These are phyloP conservation scores for Sebastes diploproa DNA, from an alignment of 2,797 vertebrate species.

Conservation along the genomic window DNA sequence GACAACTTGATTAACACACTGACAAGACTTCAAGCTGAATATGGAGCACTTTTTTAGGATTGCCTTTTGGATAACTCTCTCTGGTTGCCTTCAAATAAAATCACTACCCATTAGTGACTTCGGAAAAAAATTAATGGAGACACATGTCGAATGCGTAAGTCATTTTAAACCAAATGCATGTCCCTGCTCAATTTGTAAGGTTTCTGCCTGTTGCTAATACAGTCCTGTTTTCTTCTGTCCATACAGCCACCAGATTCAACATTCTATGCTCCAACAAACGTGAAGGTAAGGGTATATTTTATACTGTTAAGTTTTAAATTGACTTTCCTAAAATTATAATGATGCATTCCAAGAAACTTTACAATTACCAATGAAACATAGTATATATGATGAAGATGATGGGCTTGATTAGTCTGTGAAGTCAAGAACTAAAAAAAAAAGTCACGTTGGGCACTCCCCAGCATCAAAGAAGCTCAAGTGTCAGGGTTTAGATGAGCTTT, in stretches of 20 bases:
- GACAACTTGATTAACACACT: slow-evolving; percentile 22
- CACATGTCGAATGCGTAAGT: slow-evolving; percentile 33
- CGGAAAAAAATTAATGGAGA: accelerated
- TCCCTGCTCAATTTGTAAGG: accelerated
- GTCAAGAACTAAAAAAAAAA: background rate
- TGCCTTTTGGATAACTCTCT: slow-evolving; percentile 49
- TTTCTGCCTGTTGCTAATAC: slow-evolving; percentile 2
- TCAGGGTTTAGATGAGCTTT: slow-evolving; percentile 39
- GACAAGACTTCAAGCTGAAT: slow-evolving; percentile 19
- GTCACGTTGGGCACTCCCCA: slow-evolving; percentile 26
- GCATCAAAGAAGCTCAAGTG: slow-evolving; percentile 31
- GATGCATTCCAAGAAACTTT: background rate
- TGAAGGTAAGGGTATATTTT: slow-evolving; percentile 44
- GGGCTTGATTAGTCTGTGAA: background rate
- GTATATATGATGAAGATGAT: background rate
- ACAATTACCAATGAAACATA: background rate
- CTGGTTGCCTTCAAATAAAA: background rate
- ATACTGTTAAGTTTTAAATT: background rate
- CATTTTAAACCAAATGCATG: background rate
- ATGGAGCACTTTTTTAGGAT: slow-evolving; percentile 58
- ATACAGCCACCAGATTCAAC: accelerated
- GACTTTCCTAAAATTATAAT: background rate
- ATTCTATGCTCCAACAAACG: slow-evolving; percentile 48
- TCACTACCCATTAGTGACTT: accelerated
- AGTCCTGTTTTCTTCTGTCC: slow-evolving; percentile 9